phyloP scores from a whole-genome alignment of 1,140 invertebrate species.

The Lepidostoma basale region DNA sequence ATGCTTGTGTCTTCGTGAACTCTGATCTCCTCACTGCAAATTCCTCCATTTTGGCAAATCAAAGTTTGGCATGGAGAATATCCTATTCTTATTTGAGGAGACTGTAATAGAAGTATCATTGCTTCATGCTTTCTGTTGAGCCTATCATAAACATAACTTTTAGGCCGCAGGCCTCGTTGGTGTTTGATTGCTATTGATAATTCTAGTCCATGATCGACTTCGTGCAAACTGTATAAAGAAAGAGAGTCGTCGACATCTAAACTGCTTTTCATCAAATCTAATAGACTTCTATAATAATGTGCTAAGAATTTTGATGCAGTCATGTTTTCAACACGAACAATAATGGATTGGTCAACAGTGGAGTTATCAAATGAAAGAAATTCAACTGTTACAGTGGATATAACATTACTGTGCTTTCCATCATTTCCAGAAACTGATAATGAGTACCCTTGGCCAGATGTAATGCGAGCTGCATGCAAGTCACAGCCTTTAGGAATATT shows the following conservation, averaged over 20 bases:
- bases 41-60: constrained; percentile 76
- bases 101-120: constrained; percentile 67
- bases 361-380: constrained; percentile 80
- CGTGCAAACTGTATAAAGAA: constrained; percentile 76
- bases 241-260: constrained; percentile 69
- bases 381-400: constrained; percentile 82
- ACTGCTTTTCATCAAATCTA: constrained; percentile 71
- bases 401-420: constrained; percentile 82
- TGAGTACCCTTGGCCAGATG: constrained; percentile 71
- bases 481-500: constrained; percentile 79
- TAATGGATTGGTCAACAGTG: constrained; percentile 83
- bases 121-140: constrained; percentile 68
- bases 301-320: constrained; percentile 76
- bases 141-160: constrained; percentile 67
- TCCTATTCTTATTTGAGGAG: constrained; percentile 62
- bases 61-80: constrained; percentile 75
- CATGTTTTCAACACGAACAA: constrained; percentile 74
- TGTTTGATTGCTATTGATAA: constrained; percentile 70
- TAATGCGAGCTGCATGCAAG: constrained; percentile 73
- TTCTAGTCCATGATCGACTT: constrained; percentile 69
- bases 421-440: constrained; percentile 87
- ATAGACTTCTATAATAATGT: constrained; percentile 74
- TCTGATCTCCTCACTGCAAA: constrained; percentile 75
- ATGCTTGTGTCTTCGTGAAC: constrained; percentile 72
- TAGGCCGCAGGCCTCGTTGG: constrained; percentile 64